Evolutionary conservation across 1,140 invertebrate genomes (phyloP).

Genomic region (Wiebesia pumilae): DNA sequence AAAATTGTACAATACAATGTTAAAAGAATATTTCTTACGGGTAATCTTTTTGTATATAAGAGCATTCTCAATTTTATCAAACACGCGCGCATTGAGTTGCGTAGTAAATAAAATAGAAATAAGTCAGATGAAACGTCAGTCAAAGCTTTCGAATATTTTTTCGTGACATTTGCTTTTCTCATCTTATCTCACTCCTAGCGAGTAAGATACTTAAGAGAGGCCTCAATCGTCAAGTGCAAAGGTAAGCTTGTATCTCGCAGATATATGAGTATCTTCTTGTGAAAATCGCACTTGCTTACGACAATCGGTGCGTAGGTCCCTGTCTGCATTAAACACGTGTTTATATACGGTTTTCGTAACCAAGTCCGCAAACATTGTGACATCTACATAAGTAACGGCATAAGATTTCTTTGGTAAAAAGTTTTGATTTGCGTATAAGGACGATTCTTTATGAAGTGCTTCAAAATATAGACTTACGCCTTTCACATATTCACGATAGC

Average conservation of each 20-base stretch:
- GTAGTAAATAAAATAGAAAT: conserved; percentile 45
- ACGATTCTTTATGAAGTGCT: too few relatives aligned
- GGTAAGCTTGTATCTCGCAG: conserved; percentile 38
- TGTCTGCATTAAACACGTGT: background rate
- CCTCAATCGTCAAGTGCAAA: conserved; percentile 59
- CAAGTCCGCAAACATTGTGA: too few relatives aligned
- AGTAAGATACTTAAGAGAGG: conserved; percentile 54
- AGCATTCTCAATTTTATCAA: background rate
- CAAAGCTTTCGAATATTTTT: conserved; percentile 30
- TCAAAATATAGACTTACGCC: too few relatives aligned
- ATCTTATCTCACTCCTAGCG: background rate
- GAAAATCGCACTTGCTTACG: background rate
- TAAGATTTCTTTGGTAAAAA: background rate
- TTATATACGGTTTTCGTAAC: too few relatives aligned
- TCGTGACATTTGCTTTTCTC: background rate
- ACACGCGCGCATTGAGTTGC: background rate
- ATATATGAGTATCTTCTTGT: background rate
- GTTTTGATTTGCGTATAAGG: too few relatives aligned
- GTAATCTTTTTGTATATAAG: background rate
- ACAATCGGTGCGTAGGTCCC: background rate
- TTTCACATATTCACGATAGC: too few relatives aligned
- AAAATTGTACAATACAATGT: too few relatives aligned
- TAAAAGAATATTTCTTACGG: too few relatives aligned
- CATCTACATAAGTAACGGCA: too few relatives aligned
- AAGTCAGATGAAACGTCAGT: conserved; percentile 6